phyloP scores from a whole-genome alignment of 2,888 invertebrate genomes.

The Emesis furor region DNA sequence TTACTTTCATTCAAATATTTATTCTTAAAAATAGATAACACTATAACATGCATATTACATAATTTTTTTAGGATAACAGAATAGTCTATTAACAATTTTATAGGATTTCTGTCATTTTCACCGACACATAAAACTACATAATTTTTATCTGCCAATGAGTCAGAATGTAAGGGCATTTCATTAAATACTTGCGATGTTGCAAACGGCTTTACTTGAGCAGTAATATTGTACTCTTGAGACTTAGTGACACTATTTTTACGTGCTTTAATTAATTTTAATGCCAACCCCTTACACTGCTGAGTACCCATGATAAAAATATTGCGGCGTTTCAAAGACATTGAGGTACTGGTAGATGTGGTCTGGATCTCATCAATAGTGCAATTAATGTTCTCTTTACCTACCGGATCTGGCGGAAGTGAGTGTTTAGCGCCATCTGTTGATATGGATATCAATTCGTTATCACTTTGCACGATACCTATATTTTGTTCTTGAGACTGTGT shows the following conservation, averaged over 20 bases:
- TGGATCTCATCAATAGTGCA: background rate
- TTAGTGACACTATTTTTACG: background rate
- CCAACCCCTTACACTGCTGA: background rate
- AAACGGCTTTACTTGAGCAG: background rate
- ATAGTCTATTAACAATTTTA: too few species aligned
- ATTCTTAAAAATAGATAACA: background rate
- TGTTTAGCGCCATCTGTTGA: too few species aligned
- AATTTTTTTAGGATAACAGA: background rate
- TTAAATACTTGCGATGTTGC: too few species aligned
- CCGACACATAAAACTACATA: background rate
- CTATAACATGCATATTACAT: background rate
- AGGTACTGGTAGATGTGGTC: too few species aligned
- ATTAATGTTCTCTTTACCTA: too few species aligned
- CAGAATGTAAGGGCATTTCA: background rate
- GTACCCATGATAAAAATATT: background rate
- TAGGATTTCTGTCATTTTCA: background rate
- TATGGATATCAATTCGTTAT: too few species aligned
- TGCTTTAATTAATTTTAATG: background rate
- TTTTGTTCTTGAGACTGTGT: too few species aligned
- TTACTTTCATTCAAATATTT: conserved; percentile 1
- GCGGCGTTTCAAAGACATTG: background rate
- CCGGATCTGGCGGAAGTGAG: too few species aligned
- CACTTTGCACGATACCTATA: too few species aligned
- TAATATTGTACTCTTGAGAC: background rate
- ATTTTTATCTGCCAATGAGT: background rate